These are phyloP conservation scores for Lysiphlebus fabarum DNA, from an alignment of 1,140 invertebrate genomes.

Conservation along the genomic window DNA sequence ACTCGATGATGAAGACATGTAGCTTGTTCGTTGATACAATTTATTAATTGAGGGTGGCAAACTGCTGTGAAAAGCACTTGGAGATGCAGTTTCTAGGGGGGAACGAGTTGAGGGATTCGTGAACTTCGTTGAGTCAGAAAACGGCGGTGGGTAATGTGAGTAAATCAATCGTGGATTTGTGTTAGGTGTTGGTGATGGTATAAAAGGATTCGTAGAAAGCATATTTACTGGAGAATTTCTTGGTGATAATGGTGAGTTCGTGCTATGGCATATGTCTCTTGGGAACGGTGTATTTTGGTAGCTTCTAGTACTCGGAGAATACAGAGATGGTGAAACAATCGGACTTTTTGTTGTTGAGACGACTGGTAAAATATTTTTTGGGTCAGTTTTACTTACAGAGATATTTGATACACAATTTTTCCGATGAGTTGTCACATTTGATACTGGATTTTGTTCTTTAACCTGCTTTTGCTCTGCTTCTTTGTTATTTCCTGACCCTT, in stretches of 20 bases:
- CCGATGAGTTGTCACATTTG: conserved; percentile 32
- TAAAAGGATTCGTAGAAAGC: conserved; percentile 56
- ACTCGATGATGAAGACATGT: conserved; percentile 38
- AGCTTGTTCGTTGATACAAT: conserved; percentile 47
- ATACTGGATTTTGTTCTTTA: conserved; percentile 25
- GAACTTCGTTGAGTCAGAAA: conserved; percentile 44
- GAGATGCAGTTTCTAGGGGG: conserved; percentile 41
- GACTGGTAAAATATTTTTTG: conserved; percentile 61
- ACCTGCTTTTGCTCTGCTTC: conserved; percentile 37
- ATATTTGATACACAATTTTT: conserved; percentile 31
- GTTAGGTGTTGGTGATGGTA: conserved; percentile 56
- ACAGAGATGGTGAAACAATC: conserved; percentile 51
- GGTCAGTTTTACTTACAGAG: conserved; percentile 61
- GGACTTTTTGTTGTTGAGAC: conserved; percentile 38
- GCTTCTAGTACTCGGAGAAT: conserved; percentile 48
- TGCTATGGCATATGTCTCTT: conserved; percentile 42
- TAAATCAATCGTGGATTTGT: conserved; percentile 56
- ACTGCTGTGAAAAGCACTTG: conserved; percentile 53
- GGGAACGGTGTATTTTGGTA: conserved; percentile 45
- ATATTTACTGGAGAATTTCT: conserved; percentile 50
- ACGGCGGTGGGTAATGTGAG: conserved; percentile 48
- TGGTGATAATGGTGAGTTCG: conserved; percentile 41
- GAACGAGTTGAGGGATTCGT: conserved; percentile 44
- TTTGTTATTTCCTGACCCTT: conserved; percentile 32
- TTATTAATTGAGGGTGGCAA: conserved; percentile 51